Conservation (phyloP, 2,113 vertebrate species). For the Hyla sarda region DNA sequence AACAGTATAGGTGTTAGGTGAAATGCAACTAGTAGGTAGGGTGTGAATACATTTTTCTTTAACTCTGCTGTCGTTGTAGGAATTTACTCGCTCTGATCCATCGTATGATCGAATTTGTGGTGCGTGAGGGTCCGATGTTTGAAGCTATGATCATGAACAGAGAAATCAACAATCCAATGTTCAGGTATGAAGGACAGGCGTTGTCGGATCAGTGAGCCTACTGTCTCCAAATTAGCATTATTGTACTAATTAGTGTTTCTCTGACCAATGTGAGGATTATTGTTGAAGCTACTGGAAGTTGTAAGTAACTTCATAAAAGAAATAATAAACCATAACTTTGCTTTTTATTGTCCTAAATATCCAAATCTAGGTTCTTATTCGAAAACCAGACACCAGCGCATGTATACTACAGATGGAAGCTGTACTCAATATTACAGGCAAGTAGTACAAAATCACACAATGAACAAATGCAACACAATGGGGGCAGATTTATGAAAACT, state of each 20-base stretch:
- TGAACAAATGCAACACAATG: background rate
- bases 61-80: conserved; percentile 99
- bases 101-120: conserved; percentile 99
- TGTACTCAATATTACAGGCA: conserved; percentile 97
- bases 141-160: conserved; percentile 99
- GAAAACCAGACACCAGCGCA: conserved; percentile 99
- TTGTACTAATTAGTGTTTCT: background rate
- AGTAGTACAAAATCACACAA: conserved; percentile 61
- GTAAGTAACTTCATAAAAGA: too few relatives aligned
- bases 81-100: conserved; percentile 99
- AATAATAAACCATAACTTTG: too few relatives aligned
- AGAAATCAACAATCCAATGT: conserved; percentile 99
- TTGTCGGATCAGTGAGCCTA: background rate
- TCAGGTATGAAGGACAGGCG: conserved; percentile 78
- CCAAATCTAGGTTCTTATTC: conserved; percentile 89
- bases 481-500: too few relatives aligned
- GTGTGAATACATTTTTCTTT: conserved; percentile 98
- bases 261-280: background rate
- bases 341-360: too few relatives aligned
- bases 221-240: background rate
- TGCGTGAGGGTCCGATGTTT: conserved; percentile 99
- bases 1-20: conserved; percentile 76
- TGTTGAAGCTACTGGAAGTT: too few relatives aligned
- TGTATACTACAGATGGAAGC: conserved; percentile 98
- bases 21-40: conserved; percentile 78